phyloP scores from a whole-genome alignment of 2,113 vertebrate species.

The Engraulis encrasicolus region DNA sequence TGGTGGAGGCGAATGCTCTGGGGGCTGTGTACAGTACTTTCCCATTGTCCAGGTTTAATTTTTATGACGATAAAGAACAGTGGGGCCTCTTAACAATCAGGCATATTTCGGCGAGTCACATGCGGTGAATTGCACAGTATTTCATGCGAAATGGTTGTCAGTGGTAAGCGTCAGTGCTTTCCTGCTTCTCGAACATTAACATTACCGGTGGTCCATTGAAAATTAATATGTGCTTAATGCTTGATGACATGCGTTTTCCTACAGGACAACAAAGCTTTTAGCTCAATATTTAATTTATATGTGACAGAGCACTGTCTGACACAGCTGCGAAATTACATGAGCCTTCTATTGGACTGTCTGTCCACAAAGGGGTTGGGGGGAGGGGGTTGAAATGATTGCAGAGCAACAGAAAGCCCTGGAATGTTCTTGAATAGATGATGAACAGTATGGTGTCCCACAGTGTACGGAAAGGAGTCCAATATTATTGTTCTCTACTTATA shows the following conservation, averaged over 20 bases:
- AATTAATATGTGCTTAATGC: slow-evolving; percentile 74
- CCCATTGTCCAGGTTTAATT: slow-evolving; percentile 18
- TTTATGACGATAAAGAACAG: slow-evolving; percentile 14
- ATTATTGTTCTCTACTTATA: slow-evolving; percentile 26
- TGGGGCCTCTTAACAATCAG: slow-evolving; percentile 13
- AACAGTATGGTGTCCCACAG: slow-evolving; percentile 23
- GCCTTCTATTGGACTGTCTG: slow-evolving; percentile 65
- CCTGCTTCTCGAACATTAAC: slow-evolving; percentile 60
- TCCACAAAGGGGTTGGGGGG: slow-evolving; percentile 56
- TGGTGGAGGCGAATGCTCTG: neutral
- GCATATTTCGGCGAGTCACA: neutral
- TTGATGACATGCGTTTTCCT: slow-evolving; percentile 73
- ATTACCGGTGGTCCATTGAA: slow-evolving; percentile 67
- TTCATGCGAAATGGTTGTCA: slow-evolving; percentile 20
- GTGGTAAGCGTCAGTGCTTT: slow-evolving; percentile 29
- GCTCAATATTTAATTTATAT: slow-evolving; percentile 73
- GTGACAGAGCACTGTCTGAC: slow-evolving; percentile 64
- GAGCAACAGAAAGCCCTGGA: slow-evolving; percentile 50
- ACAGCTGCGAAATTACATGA: slow-evolving; percentile 62
- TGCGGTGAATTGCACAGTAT: slow-evolving; percentile 14
- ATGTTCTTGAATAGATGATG: slow-evolving; percentile 27
- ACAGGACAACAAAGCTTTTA: slow-evolving; percentile 64
- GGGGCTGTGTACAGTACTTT: neutral
- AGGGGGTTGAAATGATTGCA: slow-evolving; percentile 40
- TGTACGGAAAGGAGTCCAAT: neutral